Percentiles rank a stretch among this genome's conserved stretches.
These are phyloP conservation scores for Haliclona indistincta DNA, from an alignment of 37 sponge, comb jelly and placozoan genomes.

Conservation along the genomic window DNA sequence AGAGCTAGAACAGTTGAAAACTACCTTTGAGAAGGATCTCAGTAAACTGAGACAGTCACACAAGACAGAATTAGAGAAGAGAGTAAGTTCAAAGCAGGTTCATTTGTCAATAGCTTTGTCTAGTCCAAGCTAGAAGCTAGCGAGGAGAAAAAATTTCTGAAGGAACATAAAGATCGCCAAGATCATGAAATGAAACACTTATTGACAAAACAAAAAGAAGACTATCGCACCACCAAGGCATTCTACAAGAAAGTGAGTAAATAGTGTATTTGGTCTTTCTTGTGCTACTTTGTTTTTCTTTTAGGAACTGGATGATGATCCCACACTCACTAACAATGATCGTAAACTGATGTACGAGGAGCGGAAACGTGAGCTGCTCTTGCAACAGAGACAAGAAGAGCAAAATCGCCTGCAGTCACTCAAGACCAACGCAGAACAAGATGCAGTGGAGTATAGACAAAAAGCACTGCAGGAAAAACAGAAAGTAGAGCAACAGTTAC, in stretches of 20 bases:
- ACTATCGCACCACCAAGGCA: constrained; percentile 69
- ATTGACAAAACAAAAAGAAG: constrained; percentile 76
- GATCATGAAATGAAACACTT: constrained; percentile 92
- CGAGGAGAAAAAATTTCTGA: constrained; percentile 77
- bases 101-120: not conserved
- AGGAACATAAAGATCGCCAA: constrained; percentile 62
- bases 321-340: constrained; percentile 31
- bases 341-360: constrained; percentile 72
- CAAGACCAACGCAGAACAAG: constrained; percentile 62
- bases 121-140: constrained; percentile 54
- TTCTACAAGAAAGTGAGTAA: constrained; percentile 69
- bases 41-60: constrained; percentile 67
- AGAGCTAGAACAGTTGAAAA: constrained; percentile 81
- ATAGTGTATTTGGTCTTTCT: not conserved
- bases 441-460: constrained; percentile 70
- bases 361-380: constrained; percentile 66
- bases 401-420: constrained; percentile 69
- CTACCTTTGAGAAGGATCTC: constrained; percentile 71
- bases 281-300: no score
- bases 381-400: constrained; percentile 69
- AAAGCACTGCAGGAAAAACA: constrained; percentile 74
- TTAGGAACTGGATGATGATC: constrained; percentile 70
- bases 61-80: constrained; percentile 79
- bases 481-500: constrained; percentile 69
- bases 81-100: constrained; percentile 32